phyloP scores from a whole-genome alignment of 2,797 vertebrate species.

The Phalloptychus januarius region DNA sequence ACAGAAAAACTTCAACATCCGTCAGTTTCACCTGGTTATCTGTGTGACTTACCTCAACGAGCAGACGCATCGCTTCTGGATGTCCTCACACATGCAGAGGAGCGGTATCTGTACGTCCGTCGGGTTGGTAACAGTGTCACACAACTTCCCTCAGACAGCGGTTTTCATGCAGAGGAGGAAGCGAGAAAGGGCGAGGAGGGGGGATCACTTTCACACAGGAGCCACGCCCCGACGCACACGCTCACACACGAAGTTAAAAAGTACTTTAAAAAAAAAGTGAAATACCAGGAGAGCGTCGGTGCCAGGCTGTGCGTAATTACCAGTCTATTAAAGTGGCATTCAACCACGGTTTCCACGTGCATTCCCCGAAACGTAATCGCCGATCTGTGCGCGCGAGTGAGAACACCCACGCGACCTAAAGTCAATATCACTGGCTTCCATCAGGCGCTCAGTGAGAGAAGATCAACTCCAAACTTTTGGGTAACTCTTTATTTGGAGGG shows the following conservation, averaged over 20 bases:
- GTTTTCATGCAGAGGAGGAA: conserved; percentile 51
- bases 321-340: conserved; percentile 27
- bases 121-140: conserved; percentile 10
- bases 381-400: not conserved
- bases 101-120: conserved; percentile 16
- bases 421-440: conserved; percentile 26
- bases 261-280: not conserved
- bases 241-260: conserved; percentile 4
- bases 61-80: conserved; percentile 40
- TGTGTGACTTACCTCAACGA: conserved; percentile 42
- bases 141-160: conserved; percentile 46
- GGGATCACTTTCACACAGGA: conserved; percentile 23
- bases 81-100: conserved; percentile 32
- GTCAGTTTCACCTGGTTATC: not conserved
- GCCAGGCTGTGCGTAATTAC: conserved; percentile 56
- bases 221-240: conserved; percentile 69
- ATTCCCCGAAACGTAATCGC: not conserved
- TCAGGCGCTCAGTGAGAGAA: not conserved
- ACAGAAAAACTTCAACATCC: not conserved
- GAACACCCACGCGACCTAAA: not conserved
- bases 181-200: not conserved
- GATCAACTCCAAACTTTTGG: not conserved
- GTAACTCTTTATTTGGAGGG: not conserved
- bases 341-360: conserved; percentile 15
- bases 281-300: conserved; percentile 8